These are phyloP conservation scores for Theretra japonica DNA, from an alignment of 2,888 invertebrate genomes.

Conservation along the genomic window DNA sequence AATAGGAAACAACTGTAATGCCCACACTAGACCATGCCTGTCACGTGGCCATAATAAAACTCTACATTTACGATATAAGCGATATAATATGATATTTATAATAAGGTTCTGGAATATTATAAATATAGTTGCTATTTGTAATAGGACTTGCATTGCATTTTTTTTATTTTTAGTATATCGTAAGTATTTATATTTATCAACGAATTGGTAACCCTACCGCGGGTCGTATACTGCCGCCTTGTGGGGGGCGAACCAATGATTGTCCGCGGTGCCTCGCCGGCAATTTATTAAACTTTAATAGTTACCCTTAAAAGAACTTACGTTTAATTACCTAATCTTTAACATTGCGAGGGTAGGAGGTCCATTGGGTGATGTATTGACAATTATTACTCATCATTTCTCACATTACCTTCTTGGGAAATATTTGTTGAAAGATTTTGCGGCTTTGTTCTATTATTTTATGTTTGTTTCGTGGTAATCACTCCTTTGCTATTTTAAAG, in stretches of 20 bases:
- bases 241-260: slow-evolving; percentile 73
- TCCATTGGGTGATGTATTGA: slow-evolving; percentile 55
- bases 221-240: slow-evolving; percentile 50
- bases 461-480: too few species aligned
- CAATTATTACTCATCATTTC: slow-evolving; percentile 35
- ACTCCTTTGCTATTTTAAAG: too few species aligned
- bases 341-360: slow-evolving; percentile 67
- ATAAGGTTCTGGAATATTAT: too few species aligned
- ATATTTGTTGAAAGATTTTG: background rate
- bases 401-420: slow-evolving; percentile 13
- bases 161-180: too few species aligned
- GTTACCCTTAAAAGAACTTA: slow-evolving; percentile 74
- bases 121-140: too few species aligned
- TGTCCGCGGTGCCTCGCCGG: slow-evolving; percentile 49
- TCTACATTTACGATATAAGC: too few species aligned
- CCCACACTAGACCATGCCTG: too few species aligned
- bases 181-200: background rate
- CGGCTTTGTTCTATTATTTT: background rate
- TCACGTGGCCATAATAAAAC: too few species aligned
- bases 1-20: too few species aligned
- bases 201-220: slow-evolving; percentile 7
- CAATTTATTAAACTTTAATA: slow-evolving; percentile 73
- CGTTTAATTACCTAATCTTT: slow-evolving; percentile 77
- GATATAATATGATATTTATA: too few species aligned
- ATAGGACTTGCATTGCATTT: background rate